These are phyloP conservation scores for Eilema griseolum DNA, from an alignment of 2,888 invertebrate genomes.

Conservation along the genomic window DNA sequence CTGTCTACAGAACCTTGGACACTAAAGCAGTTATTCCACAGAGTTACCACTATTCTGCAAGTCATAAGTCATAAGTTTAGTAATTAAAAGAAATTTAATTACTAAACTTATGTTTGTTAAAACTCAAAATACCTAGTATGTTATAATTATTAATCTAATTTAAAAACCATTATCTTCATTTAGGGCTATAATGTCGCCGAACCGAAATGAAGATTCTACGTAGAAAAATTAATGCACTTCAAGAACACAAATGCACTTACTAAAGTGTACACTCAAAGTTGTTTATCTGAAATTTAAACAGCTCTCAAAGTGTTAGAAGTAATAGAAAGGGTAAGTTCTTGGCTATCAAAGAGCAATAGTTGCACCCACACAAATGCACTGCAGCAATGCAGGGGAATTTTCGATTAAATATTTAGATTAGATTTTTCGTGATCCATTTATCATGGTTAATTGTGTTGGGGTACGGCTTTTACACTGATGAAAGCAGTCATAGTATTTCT, in stretches of 20 bases:
- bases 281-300: constrained; percentile 25
- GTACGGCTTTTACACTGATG: constrained; percentile 70
- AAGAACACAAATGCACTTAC: neutral
- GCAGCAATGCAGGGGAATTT: constrained; percentile 78
- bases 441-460: constrained; percentile 84
- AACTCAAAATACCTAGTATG: too few relatives aligned
- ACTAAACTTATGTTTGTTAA: too few relatives aligned
- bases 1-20: too few relatives aligned
- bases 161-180: too few relatives aligned
- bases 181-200: neutral
- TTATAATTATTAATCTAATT: too few relatives aligned
- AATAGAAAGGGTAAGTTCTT: constrained; percentile 21
- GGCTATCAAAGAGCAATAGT: constrained; percentile 44
- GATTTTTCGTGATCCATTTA: constrained; percentile 86
- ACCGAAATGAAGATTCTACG: neutral
- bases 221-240: neutral
- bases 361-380: constrained; percentile 33
- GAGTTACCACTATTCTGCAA: too few relatives aligned
- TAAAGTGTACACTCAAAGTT: constrained; percentile 17
- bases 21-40: too few relatives aligned
- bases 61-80: too few relatives aligned
- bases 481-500: constrained; percentile 63
- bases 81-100: too few relatives aligned
- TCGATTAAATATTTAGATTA: constrained; percentile 87
- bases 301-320: constrained; percentile 31